These are phyloP conservation scores for Romanomermis culicivorax DNA, from an alignment of 2,888 invertebrate genomes.

Conservation along the genomic window DNA sequence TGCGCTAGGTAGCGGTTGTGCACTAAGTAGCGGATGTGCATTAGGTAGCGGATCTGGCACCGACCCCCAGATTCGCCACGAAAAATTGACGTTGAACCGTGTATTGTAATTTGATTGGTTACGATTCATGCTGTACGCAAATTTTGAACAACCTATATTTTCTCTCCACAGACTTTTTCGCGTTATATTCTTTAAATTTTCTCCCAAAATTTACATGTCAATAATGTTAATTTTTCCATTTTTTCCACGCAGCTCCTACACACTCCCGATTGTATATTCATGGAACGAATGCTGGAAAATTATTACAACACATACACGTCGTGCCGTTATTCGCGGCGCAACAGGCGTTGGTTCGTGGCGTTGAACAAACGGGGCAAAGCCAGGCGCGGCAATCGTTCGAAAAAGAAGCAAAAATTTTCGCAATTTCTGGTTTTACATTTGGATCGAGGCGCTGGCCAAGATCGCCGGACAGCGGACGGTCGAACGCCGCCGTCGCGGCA, in stretches of 20 bases:
- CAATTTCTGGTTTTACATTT: slow-evolving; percentile 20
- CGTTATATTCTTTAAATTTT: no score
- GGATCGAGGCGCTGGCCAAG: slow-evolving; percentile 9
- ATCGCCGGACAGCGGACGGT: not conserved
- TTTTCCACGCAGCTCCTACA: not conserved
- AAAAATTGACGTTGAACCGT: no score
- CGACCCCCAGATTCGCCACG: no score
- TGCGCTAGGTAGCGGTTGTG: no score
- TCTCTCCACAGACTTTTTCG: no score
- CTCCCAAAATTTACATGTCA: no score
- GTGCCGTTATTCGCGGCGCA: slow-evolving; percentile 19
- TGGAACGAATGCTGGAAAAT: slow-evolving; percentile 28
- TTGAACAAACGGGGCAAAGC: slow-evolving; percentile 20
- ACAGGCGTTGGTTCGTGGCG: slow-evolving; percentile 21
- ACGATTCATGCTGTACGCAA: not conserved
- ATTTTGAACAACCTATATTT: no score
- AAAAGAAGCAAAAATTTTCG: slow-evolving; percentile 19
- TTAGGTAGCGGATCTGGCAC: no score
- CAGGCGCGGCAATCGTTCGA: slow-evolving; percentile 19
- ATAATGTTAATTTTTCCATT: no score
- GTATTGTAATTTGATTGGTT: not conserved
- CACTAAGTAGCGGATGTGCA: no score
- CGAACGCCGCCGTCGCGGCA: not conserved
- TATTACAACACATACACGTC: slow-evolving; percentile 28
- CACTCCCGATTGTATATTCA: slow-evolving; percentile 25